phyloP scores from a whole-genome alignment of 2,113 vertebrate genomes.

The Benitochromis conjunctus region DNA sequence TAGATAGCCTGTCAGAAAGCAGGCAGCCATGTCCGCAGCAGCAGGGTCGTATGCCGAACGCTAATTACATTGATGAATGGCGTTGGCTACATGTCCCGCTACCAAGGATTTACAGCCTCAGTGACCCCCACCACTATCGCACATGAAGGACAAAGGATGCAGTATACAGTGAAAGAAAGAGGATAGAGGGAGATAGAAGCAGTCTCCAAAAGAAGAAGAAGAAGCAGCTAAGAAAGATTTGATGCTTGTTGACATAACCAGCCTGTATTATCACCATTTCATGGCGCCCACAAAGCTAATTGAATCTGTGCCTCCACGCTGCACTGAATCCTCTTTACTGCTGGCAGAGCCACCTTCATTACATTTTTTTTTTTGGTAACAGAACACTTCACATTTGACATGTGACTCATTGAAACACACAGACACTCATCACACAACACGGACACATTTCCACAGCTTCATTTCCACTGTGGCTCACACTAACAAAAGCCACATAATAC shows the following conservation, averaged over 20 bases:
- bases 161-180: not conserved
- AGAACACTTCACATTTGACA: constrained; percentile 39
- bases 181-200: not conserved
- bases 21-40: constrained; percentile 67
- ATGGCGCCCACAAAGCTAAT: constrained; percentile 42
- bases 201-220: not conserved
- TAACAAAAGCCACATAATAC: constrained; percentile 14
- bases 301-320: constrained; percentile 41
- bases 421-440: not conserved
- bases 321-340: constrained; percentile 46
- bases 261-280: constrained; percentile 46
- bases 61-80: constrained; percentile 79
- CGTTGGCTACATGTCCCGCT: constrained; percentile 38
- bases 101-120: constrained; percentile 60
- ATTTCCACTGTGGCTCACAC: not conserved
- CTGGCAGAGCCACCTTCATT: constrained; percentile 22
- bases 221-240: not conserved
- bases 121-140: constrained; percentile 56
- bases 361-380: not conserved
- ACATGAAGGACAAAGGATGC: constrained; percentile 57
- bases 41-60: constrained; percentile 53
- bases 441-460: not conserved
- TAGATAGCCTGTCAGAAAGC: constrained; percentile 59
- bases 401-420: constrained; percentile 13
- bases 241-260: constrained; percentile 56